These are phyloP conservation scores for Darevskia mixta DNA, from an alignment of 2,797 vertebrate genomes.

Conservation along the genomic window DNA sequence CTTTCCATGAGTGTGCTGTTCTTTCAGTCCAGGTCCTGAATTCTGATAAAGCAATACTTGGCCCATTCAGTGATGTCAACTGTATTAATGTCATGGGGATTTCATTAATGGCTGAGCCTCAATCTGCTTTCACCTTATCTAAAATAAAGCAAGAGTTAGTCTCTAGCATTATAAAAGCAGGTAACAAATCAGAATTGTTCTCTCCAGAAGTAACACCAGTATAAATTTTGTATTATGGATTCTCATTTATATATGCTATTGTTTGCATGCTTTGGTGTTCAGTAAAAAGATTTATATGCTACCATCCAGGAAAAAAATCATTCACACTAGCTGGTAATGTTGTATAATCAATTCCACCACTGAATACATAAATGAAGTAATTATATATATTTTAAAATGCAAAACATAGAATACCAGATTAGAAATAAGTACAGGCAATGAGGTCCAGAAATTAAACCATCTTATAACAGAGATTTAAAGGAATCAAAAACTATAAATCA, in stretches of 20 bases:
- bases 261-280: neutral
- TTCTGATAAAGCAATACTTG: neutral
- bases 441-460: neutral
- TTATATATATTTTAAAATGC: neutral
- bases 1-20: neutral
- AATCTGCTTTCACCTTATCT: neutral
- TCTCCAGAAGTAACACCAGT: neutral
- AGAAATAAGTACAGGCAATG: neutral
- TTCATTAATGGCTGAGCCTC: neutral
- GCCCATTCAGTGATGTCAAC: no score
- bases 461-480: neutral
- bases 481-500: neutral
- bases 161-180: neutral
- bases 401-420: neutral
- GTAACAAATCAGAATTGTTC: neutral
- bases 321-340: neutral
- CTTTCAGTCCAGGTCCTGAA: neutral
- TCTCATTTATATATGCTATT: neutral
- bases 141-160: neutral
- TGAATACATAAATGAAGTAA: neutral
- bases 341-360: no score
- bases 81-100: neutral
- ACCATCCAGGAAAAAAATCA: neutral
- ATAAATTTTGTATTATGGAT: neutral
- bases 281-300: neutral